These are phyloP conservation scores for Tachina fera DNA, from an alignment of 2,888 invertebrate genomes.

Conservation along the genomic window DNA sequence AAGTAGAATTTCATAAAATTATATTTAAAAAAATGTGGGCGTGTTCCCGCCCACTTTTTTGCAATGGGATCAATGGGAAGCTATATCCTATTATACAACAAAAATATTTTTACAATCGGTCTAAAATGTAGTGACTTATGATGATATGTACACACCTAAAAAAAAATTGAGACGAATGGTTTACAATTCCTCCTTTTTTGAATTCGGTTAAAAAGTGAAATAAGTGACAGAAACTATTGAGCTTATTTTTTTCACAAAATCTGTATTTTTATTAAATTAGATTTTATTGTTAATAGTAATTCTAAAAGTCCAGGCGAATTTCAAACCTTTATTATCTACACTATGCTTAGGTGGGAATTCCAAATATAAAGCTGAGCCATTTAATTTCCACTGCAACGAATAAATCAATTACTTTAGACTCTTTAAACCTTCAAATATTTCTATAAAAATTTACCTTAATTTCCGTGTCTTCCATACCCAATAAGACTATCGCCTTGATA, in stretches of 20 bases:
- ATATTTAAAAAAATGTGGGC: too few species aligned
- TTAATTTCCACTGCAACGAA: constrained; percentile 77
- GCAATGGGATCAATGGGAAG: too few species aligned
- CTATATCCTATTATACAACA: too few species aligned
- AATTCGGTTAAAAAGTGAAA: too few species aligned
- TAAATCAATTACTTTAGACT: constrained; percentile 71
- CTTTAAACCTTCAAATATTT: background rate
- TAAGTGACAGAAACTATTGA: background rate
- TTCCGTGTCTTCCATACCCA: constrained; percentile 83
- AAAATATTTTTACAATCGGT: too few species aligned
- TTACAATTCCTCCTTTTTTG: too few species aligned
- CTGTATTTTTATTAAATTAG: background rate
- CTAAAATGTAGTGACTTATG: too few species aligned
- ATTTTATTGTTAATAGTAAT: constrained; percentile 75
- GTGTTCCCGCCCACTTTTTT: too few species aligned
- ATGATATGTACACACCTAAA: too few species aligned
- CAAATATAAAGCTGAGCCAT: constrained; percentile 76
- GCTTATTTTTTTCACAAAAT: background rate
- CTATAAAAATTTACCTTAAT: constrained; percentile 73
- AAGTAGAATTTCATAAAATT: too few species aligned
- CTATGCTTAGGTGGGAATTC: constrained; percentile 80
- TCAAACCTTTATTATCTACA: constrained; percentile 79
- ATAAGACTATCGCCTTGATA: constrained; percentile 80
- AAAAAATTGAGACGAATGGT: too few species aligned
- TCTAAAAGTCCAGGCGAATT: constrained; percentile 82